These are phyloP conservation scores for Zaprionus africanus DNA, from an alignment of 1,140 invertebrate species.

Conservation along the genomic window DNA sequence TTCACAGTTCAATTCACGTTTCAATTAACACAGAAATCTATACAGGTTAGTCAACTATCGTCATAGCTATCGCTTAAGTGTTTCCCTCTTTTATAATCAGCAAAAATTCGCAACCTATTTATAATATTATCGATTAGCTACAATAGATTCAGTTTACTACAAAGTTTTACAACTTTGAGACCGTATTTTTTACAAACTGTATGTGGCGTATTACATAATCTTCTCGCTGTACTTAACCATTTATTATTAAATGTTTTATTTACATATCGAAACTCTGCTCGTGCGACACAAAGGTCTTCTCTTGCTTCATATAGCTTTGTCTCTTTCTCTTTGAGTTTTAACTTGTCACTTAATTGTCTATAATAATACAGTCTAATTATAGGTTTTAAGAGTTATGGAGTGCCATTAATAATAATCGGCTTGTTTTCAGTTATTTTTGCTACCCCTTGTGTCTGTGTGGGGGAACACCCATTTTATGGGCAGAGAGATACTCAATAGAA, in stretches of 20 bases:
- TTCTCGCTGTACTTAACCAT: not conserved
- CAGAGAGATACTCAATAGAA: not conserved
- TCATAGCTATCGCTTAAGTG: not conserved
- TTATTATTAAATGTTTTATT: not conserved
- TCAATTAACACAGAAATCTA: too few species aligned
- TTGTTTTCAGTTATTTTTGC: conserved; percentile 1
- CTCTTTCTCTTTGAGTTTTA: not conserved
- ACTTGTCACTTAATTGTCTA: conserved; percentile 2
- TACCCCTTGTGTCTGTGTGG: not conserved
- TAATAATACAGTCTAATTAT: conserved; percentile 13
- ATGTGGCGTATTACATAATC: not conserved
- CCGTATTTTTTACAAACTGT: not conserved
- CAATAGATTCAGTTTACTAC: not conserved
- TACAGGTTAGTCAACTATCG: too few species aligned
- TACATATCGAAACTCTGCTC: not conserved
- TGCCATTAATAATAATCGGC: conserved; percentile 1
- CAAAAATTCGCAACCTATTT: not conserved
- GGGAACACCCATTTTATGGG: not conserved
- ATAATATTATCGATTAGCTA: not conserved
- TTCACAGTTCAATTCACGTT: too few species aligned
- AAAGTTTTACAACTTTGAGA: not conserved
- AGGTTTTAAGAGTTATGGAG: not conserved
- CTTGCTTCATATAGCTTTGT: too few species aligned
- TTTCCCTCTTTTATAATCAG: not conserved
- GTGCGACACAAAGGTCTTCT: conserved; percentile 8